Evolutionary conservation across 2,888 invertebrate genomes (phyloP).

Genomic region (Drosophila mercatorum): DNA sequence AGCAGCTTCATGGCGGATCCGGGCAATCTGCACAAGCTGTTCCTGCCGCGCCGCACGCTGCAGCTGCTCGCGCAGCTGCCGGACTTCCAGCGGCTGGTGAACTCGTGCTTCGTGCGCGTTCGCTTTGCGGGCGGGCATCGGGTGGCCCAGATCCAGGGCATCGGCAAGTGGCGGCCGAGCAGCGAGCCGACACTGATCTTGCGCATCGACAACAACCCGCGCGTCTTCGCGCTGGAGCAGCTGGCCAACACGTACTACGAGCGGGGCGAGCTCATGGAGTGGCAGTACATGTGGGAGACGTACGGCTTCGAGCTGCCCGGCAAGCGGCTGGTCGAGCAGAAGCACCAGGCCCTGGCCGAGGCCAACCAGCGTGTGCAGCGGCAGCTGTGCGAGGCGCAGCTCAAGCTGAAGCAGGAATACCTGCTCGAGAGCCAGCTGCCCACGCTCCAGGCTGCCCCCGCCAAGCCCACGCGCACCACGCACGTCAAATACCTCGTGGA

Average conservation of each 20-base stretch:
- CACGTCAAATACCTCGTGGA: conserved; percentile 22
- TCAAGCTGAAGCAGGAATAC: not conserved
- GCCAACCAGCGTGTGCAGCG: conserved; percentile 11
- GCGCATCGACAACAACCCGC: conserved; percentile 31
- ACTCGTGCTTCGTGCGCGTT: conserved; percentile 41
- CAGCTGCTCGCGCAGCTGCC: conserved; percentile 17
- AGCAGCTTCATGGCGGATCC: conserved; percentile 27
- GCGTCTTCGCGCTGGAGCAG: conserved; percentile 22
- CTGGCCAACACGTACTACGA: conserved; percentile 36
- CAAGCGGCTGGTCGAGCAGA: conserved; percentile 26
- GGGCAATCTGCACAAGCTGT: conserved; percentile 38
- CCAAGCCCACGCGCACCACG: not conserved
- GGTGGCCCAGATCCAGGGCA: conserved; percentile 38
- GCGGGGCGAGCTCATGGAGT: conserved; percentile 19
- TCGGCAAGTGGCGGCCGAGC: conserved; percentile 16
- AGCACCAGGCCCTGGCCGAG: conserved; percentile 13
- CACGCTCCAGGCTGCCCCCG: not conserved
- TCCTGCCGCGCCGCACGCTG: conserved; percentile 28
- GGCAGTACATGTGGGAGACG: conserved; percentile 24
- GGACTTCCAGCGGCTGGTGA: conserved; percentile 35
- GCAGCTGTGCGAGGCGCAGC: not conserved
- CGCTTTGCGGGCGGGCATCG: conserved; percentile 6
- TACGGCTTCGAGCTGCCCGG: conserved; percentile 38
- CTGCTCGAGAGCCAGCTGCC: not conserved
- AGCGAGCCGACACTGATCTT: conserved; percentile 12